These are phyloP conservation scores for Argya squamiceps DNA, from an alignment of 2,797 vertebrate genomes.

Conservation along the genomic window DNA sequence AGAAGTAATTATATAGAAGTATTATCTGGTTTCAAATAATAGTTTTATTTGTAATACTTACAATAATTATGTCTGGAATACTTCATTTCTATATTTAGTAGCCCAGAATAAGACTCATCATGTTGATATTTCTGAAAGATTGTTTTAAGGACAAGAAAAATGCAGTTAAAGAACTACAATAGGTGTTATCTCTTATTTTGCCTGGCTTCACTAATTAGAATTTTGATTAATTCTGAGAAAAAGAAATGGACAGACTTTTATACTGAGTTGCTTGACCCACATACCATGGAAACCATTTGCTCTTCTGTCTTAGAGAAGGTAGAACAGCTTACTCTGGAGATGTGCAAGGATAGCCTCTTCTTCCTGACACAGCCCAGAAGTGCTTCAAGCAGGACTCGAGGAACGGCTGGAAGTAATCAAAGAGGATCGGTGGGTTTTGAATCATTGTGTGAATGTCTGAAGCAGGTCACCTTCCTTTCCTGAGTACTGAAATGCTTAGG, in stretches of 20 bases:
- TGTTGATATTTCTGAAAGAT: neutral
- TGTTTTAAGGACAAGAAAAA: neutral
- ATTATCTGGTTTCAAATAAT: neutral
- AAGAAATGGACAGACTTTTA: neutral
- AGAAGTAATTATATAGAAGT: neutral
- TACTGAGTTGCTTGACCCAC: neutral
- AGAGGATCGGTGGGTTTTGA: constrained; percentile 6
- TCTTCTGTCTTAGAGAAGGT: neutral
- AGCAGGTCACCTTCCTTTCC: constrained; percentile 4
- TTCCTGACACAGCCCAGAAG: constrained; percentile 17
- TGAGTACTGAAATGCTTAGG: neutral
- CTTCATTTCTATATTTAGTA: neutral
- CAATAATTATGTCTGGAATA: neutral
- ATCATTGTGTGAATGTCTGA: constrained; percentile 4
- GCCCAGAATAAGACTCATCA: neutral
- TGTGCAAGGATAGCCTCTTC: neutral
- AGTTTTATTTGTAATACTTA: neutral
- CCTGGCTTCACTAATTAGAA: neutral
- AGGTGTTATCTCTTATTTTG: neutral
- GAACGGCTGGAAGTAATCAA: constrained; percentile 27
- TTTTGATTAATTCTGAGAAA: neutral
- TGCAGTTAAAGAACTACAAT: neutral
- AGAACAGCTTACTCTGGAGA: neutral
- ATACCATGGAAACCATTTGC: neutral
- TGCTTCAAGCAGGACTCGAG: neutral